These are phyloP conservation scores for Lasioglossum lativentre DNA, from an alignment of 2,888 invertebrate genomes.

Conservation along the genomic window DNA sequence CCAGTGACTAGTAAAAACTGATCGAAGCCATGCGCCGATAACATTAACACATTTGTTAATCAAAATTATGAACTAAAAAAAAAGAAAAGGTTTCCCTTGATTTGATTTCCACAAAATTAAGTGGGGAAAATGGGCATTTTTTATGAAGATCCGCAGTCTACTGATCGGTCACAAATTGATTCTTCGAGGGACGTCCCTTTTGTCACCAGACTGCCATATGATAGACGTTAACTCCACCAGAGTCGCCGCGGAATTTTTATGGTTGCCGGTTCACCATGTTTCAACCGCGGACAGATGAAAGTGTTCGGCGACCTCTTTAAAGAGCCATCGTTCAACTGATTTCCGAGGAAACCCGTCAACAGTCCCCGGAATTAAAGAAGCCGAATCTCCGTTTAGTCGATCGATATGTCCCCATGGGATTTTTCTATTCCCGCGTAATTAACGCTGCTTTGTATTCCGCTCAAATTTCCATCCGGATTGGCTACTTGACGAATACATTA, in stretches of 20 bases:
- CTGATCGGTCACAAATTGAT: neutral
- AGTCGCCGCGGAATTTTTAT: no score
- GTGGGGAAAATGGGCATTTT: no score
- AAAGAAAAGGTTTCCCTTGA: no score
- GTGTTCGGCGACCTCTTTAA: neutral
- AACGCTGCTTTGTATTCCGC: neutral
- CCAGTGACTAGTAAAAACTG: no score
- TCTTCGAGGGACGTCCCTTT: neutral
- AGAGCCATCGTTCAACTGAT: neutral
- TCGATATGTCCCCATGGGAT: neutral
- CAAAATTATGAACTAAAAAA: neutral
- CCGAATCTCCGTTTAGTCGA: neutral
- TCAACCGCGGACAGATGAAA: neutral
- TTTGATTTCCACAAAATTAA: no score
- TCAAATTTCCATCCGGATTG: slow-evolving; percentile 16
- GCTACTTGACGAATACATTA: slow-evolving; percentile 39
- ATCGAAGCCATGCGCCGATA: no score
- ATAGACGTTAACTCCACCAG: neutral
- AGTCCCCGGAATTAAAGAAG: neutral
- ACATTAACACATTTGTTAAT: no score
- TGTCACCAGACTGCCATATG: neutral
- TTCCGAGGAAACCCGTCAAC: neutral
- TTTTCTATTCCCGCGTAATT: neutral
- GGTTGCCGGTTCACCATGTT: neutral
- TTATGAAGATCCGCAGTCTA: no score